Base-by-base conservation (phyloP, 2,113 vertebrate species). In the Synchiropus splendidus region DNA sequence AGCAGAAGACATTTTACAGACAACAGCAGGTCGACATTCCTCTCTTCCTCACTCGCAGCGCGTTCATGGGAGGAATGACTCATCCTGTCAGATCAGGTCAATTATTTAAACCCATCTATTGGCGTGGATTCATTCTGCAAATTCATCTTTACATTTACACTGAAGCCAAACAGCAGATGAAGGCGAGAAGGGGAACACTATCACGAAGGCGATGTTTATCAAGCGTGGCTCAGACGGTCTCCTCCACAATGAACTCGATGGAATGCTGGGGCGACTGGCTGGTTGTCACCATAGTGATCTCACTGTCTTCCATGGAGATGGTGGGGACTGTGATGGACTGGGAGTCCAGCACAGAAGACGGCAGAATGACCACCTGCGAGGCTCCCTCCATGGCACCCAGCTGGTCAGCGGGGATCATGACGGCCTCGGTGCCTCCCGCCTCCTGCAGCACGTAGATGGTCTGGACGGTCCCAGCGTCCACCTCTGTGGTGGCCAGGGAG, bases 241-340 rank as follows among this genome's bases (percentile, higher is more conserved):
- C 83, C 57, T 87, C 86, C 31, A 87, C 76, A 13, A 87, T 84
- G 48, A 86, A 84, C 74, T 87, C 86, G 4, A 87, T 83, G 49
- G 84, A 61, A 16, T 87, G 83, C 36, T 79, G 75, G 1, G 80
- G 76, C 0, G 83, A 70, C 16, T 84, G 77, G 48, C 63, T 48
- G 0, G 77, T 64, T 18, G 77, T 78, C 61, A 85, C 64, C 62
- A 85, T 71, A 36, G 74, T 80, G 48, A 80, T 70, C 38, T 82
- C 78, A 36, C 53, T 75, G 1, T 72, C 67, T 2, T 80, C 79
- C 77, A 86, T 58, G 44, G 66, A 59, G 47, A 82, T 78, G 1
- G 74, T 67, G 16, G 83, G 80, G 15, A 85, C 46, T 6, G 55
- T 45, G 6, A 86, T 78, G 48, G 54, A 33, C 61, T 80, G 78